Evolutionary conservation across 2,797 vertebrate species (phyloP).

Genomic region (Vultur gryphus): DNA sequence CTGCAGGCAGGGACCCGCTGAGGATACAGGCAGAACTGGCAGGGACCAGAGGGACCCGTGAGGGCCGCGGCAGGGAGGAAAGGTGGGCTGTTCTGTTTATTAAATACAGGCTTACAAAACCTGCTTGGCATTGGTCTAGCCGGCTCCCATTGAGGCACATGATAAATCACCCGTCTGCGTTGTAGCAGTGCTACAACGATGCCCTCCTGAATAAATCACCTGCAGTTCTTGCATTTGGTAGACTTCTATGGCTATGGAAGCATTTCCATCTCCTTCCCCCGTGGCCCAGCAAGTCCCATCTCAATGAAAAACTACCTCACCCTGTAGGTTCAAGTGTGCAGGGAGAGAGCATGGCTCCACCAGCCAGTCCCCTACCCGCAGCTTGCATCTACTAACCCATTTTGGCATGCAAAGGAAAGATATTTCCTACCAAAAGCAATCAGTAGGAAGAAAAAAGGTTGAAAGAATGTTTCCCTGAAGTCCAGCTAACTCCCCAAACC

Average conservation of each 20-base stretch:
- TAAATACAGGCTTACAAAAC: neutral
- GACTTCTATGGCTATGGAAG: neutral
- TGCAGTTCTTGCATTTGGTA: neutral
- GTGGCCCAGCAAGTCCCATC: neutral
- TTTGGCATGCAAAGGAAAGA: neutral
- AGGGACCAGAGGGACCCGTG: neutral
- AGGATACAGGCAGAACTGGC: neutral
- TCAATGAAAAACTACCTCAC: neutral
- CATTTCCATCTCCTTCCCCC: neutral
- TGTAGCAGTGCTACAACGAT: fast-evolving
- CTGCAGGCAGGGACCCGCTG: neutral
- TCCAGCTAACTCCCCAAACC: neutral
- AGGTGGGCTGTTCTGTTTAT: neutral
- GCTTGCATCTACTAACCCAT: neutral
- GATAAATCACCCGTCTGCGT: neutral
- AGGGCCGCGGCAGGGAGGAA: neutral
- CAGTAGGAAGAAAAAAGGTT: neutral
- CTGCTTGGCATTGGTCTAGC: neutral
- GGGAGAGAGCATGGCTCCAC: neutral
- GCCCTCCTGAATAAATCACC: neutral
- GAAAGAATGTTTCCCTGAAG: neutral
- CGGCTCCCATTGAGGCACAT: fast-evolving
- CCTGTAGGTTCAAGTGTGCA: neutral
- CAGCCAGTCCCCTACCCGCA: neutral
- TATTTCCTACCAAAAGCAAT: neutral